Base-by-base conservation (phyloP, 2,113 vertebrate species). In the Silurus meridionalis region DNA sequence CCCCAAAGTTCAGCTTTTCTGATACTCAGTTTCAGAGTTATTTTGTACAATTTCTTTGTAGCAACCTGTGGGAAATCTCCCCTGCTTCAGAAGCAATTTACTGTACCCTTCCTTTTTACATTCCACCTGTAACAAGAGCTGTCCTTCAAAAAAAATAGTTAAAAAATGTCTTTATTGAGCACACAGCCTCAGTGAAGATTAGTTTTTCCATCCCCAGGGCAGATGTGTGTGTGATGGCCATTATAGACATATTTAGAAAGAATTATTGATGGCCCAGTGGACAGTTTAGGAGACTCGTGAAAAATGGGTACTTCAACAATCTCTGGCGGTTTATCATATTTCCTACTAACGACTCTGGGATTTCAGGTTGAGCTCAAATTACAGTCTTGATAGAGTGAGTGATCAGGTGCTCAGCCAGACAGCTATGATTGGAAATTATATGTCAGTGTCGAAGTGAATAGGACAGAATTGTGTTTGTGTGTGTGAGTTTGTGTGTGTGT, bases 211-310 rank as follows among this genome's bases (percentile, higher is more conserved):
- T 83, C 28, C 58, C 52, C n/a, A n/a, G 5, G 28, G 46, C 58
- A 52, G 14, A 69, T 15, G 52, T 80, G 81, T 53, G 82, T 25
- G 46, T 82, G 78, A 85, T 87, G 14, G 80, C 77, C 75, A 83
- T 75, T 80, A 67, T 60, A 72, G 72, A 67, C 84, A 67, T 50
- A 87, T 83, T 89, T 71, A 3, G 63, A 60, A 57, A 83, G 83
- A 85, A 85, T 89, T 89, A 89, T 89, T 89, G 87, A 89, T 80
- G 83, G 67, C 74, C 85, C 74, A 15, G 25, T 67, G 64, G 52
- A 14, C 72, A 52, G 72, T 23, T 85, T 80, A 37, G 80, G 85
- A 79, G 61, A 53, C 10, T 0, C 4, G n/a, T 25, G 21, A 83
- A 71, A 80, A 64, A 80, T 74, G 53, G 71, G 67, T 67, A 53